Conservation (phyloP, 2,797 vertebrate species). For the Silurus aristotelis region DNA sequence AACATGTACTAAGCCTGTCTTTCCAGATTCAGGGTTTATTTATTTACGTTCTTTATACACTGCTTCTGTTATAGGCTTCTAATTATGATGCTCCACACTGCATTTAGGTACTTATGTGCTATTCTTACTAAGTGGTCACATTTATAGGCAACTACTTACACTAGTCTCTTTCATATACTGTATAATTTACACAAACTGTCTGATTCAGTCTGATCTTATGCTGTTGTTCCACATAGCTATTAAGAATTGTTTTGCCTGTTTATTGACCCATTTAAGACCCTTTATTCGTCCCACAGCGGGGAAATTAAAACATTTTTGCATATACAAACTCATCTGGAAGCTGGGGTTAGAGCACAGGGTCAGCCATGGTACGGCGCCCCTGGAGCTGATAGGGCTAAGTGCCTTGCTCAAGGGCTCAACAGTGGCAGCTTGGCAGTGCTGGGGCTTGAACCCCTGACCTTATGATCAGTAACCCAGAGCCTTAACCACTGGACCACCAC, state of each 20-base stretch:
- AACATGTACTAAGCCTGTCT: neutral
- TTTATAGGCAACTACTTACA: neutral
- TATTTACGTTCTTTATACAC: neutral
- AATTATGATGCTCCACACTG: neutral
- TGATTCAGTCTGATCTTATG: neutral
- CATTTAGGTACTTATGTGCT: neutral
- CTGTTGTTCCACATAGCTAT: neutral
- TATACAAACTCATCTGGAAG: no score
- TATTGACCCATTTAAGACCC: neutral
- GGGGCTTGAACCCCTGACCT: no score
- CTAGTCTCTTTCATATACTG: neutral
- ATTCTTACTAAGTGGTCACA: neutral
- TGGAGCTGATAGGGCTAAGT: no score
- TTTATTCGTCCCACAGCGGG: no score
- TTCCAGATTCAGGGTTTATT: neutral
- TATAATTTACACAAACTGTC: neutral
- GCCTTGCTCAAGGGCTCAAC: no score
- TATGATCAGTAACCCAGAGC: no score
- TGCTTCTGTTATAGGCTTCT: neutral
- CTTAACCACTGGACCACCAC: no score
- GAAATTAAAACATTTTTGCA: no score
- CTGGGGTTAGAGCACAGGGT: no score
- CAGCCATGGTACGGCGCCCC: no score
- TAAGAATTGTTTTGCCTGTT: neutral
- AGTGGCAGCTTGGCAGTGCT: no score